Base-by-base conservation (phyloP, 2,797 vertebrate genomes). In the Ctenopoma multispine region DNA sequence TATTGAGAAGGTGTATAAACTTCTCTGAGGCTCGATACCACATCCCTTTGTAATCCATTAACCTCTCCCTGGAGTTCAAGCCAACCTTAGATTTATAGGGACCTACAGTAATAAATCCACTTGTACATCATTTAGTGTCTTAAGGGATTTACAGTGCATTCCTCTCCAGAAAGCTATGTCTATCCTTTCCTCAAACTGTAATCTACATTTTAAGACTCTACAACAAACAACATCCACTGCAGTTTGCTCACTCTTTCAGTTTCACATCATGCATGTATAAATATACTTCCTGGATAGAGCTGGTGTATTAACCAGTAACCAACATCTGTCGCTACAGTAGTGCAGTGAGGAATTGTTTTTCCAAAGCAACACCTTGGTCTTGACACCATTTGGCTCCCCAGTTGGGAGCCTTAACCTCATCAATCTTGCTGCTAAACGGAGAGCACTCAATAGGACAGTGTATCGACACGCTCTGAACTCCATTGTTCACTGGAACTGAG, bases 11-110 rank as follows among this genome's bases (percentile, higher is more conserved):
- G 91, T 93, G 93, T 95, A 95, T 94, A 95, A 95, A 95, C 94
- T 94, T 95, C 93, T 92, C 83, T 10, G 80, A 91, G 93, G 93
- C 92, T 95, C 94, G 76, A 95, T 95, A 94, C 90, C 87, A 90
- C 94, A 94, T 94, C 93, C 94, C 93, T 95, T 95, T 94, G 94
- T 95, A 95, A 95, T 95, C 95, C 94, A 95, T 95, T 95, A 95
- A 95, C 94, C 94, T 95, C 94, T 94, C 94, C 93, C 93, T 86
- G 89, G 94, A 95, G 94, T 94, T 95, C 92, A 94, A 90, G 86
- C 93, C 92, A 90, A 90, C 92, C 93, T 92, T 91, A 95, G 93
- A 95, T 95, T 95, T 95, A 95, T 95, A 92, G 90, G 78, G 89
- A 91, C 90, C 90, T 87, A 80, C 91, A 90, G 92, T 95, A 93